A percentile compares a stretch with the other conserved stretches of the same genome.
phyloP scores from a whole-genome alignment of 2,797 vertebrate genomes.

The Labeo calbasu region DNA sequence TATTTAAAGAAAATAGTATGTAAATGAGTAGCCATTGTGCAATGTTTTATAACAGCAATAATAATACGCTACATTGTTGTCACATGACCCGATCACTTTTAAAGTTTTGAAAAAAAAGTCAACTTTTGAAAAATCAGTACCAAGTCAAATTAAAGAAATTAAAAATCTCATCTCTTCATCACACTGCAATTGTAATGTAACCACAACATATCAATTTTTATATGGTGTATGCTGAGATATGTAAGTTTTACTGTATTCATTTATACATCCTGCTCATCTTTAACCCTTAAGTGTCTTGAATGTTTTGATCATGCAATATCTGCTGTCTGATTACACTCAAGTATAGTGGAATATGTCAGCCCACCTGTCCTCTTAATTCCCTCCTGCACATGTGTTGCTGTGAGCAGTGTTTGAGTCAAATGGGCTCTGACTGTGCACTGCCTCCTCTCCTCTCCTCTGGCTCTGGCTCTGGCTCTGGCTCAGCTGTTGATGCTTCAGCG shows the following conservation, averaged over 20 bases:
- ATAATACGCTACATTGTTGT: not conserved
- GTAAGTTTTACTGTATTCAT: not conserved
- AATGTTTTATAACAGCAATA: not conserved
- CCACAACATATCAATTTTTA: not conserved
- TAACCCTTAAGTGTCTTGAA: not conserved
- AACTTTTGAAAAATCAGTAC: not conserved
- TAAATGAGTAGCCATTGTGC: not conserved
- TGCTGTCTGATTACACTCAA: not conserved
- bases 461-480: not conserved
- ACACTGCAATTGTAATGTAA: not conserved
- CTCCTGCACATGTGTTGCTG: not conserved
- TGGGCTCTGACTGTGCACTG: constrained; percentile 4
- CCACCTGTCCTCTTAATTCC: constrained; percentile 1
- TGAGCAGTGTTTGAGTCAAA: constrained; percentile 69
- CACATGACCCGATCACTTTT: not conserved
- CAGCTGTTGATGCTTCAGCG: constrained; percentile 3
- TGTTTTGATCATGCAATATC: not conserved
- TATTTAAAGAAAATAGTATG: not conserved
- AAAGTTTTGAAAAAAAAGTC: not conserved
- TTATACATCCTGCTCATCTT: not conserved
- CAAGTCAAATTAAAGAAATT: not conserved
- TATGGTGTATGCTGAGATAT: not conserved
- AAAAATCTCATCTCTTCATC: not conserved
- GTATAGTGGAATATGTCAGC: not conserved
- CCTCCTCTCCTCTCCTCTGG: constrained; percentile 14